These are phyloP conservation scores for Cliona cf. orientalis DNA, from an alignment of 37 sponge, comb jelly and placozoan species.

Conservation along the genomic window DNA sequence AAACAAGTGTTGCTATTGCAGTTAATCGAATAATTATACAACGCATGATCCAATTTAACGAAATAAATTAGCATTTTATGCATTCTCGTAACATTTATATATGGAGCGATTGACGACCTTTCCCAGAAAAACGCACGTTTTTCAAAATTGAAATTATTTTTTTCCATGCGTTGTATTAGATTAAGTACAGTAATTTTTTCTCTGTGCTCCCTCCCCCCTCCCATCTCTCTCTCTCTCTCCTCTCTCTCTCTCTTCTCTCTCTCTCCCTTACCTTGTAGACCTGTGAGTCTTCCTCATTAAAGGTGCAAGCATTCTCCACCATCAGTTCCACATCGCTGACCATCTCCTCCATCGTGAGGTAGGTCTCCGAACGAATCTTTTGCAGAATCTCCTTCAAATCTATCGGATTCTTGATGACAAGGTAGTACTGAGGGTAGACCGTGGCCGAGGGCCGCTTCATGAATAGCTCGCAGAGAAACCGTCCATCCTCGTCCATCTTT, in stretches of 20 bases:
- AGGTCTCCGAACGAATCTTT: conserved; percentile 47
- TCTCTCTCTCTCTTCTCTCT: not conserved
- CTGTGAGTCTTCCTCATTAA: conserved; percentile 74
- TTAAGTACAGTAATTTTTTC: too few species aligned
- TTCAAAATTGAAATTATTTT: too few species aligned
- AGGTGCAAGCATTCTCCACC: conserved; percentile 76
- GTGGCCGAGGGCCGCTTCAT: conserved; percentile 65
- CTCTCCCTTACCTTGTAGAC: conserved; percentile 55
- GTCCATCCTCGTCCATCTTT: conserved; percentile 47
- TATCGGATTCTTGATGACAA: conserved; percentile 77
- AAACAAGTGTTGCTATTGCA: too few species aligned
- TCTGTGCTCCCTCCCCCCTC: too few species aligned
- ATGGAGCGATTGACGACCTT: too few species aligned
- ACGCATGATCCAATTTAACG: too few species aligned
- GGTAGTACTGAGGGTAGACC: conserved; percentile 82
- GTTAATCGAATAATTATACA: too few species aligned
- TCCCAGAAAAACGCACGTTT: too few species aligned
- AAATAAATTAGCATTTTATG: too few species aligned
- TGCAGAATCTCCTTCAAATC: conserved; percentile 71
- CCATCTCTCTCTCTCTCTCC: too few species aligned
- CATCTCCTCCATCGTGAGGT: conserved; percentile 53
- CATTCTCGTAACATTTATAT: too few species aligned
- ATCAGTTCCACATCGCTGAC: conserved; percentile 66
- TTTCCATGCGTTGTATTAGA: too few species aligned
- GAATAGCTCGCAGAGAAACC: conserved; percentile 71